Evolutionary conservation across 2,888 invertebrate genomes (phyloP).

Genomic region (Anaspis maculata): DNA sequence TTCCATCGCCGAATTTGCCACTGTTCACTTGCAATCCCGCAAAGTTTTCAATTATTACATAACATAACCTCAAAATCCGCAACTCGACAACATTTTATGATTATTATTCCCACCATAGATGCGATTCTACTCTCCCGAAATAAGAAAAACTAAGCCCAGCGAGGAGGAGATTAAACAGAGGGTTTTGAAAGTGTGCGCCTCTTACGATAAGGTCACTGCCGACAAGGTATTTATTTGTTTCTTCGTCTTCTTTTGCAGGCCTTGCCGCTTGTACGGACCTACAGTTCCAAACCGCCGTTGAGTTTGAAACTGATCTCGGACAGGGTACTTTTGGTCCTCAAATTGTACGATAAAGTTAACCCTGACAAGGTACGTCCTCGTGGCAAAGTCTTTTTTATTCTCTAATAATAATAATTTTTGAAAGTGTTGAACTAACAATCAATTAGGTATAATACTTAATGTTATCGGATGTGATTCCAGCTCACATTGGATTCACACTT

Average conservation of each 20-base stretch:
- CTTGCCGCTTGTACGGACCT: conserved; percentile 60
- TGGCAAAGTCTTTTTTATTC: too few relatives aligned
- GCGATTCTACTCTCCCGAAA: conserved; percentile 34
- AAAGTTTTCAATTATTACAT: not conserved
- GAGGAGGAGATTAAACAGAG: conserved; percentile 65
- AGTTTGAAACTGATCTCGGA: conserved; percentile 75
- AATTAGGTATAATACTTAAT: too few relatives aligned
- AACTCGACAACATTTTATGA: not conserved
- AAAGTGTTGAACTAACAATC: too few relatives aligned
- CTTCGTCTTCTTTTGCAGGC: conserved; percentile 50
- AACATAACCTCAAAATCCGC: not conserved
- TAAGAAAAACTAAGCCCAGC: conserved; percentile 46
- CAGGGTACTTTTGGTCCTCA: conserved; percentile 89
- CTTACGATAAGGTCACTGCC: conserved; percentile 82
- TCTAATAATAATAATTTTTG: too few relatives aligned
- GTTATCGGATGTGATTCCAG: too few relatives aligned
- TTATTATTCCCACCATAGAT: too few relatives aligned
- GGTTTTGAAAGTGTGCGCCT: conserved; percentile 77
- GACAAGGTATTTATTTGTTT: conserved; percentile 61
- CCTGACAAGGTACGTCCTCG: conserved; percentile 85
- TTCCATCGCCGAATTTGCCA: not conserved
- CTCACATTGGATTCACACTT: conserved; percentile 90
- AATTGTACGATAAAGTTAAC: conserved; percentile 95
- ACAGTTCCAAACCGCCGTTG: conserved; percentile 68
- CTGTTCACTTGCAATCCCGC: not conserved